Base-by-base conservation (phyloP, 2,113 vertebrate genomes). In the Nothocercus julius region DNA sequence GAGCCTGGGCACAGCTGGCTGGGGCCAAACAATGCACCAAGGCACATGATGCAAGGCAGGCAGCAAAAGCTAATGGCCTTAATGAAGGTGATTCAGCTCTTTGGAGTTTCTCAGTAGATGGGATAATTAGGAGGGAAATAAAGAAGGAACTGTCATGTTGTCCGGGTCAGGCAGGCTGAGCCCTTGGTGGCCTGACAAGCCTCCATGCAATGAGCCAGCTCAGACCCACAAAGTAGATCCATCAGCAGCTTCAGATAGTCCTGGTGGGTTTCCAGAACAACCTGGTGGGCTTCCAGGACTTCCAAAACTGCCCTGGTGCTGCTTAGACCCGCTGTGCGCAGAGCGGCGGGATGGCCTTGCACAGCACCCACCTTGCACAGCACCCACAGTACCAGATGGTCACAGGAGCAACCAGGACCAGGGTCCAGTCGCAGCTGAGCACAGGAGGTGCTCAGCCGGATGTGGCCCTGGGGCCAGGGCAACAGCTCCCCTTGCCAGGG, bases 121-220 rank as follows among this genome's bases (percentile, higher is more conserved):
- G 17, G 42, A 68, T 88, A 80, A 96, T 95, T 93, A 93, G 75
- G 95, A 15, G 56, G 80, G 45, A 58, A 58, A 58, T 32, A 32
- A 58, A 30, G 54, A 24, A 88, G 80, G 90, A 82, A 96, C 63
- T 15, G 21, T 24, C 2, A 9, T 24, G 1, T 59, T 36, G 72
- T 12, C 8, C 51, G 59, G 89, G 67, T 82, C 79, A 83, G 68
- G 40, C 58, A 27, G 59, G 44, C 11, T 34, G 49, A 87, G 38
- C 34, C 69, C 25, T 30, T 19, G n/a, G 25, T 15, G 34, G 11
- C 19, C 8, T 18, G 0, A 0, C 13, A 22, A 36, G 69, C 36
- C 36, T 20, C 0, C 0, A 42, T 9, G 22, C 82, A 38, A 70
- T 20, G 9, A 19, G 11, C 7, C 5, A 15, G 58, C 81, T 87